Evolutionary conservation across 2,888 invertebrate genomes (phyloP), one percentile per base, ranked within the genome.

Genomic region (Girardia tigrina): DNA sequence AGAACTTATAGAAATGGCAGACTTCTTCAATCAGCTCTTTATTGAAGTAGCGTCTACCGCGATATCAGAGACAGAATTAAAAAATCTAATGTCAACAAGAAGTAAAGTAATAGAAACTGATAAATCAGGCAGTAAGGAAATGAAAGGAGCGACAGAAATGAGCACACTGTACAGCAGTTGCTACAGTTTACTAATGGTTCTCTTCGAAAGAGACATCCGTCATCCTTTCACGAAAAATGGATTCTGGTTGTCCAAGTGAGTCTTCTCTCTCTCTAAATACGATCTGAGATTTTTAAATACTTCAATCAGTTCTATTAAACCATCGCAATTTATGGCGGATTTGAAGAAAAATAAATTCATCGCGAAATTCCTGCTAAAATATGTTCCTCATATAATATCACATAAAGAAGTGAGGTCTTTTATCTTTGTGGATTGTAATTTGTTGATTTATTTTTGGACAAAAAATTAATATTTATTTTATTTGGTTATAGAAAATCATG

Each of bases 301-400:
- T 23, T 70, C 70, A 70, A 26, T 70, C n/a, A 28, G 71, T 26
- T 71, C 71, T 6, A n/a, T n/a, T 14, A 89, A 92, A 79, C 89
- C 92, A 29, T 89, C 90, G 26, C 88, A 89, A 75, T 92, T 98
- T 84, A 88, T 97, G 83, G 88, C 89, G 73, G 97, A 98, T 81
- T 86, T 97, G 78, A 94, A 95, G 81, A 93, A 92, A 84, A 91
- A 91, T 0, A 90, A 90, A 83, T 89, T 90, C 78, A 89, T 90
- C 26, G 90, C 91, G 0, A 89, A 90, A 86, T 87, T 91, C 28
- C 86, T 98, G 28, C 87, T 98, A 79, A 91, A 91, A 80, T 92
- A 91, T 83, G 91, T 95, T 86, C 97, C 97, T 0, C 97, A 97
- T 82, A 91, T 97, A 82, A 90, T 98, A 80, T 92, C 94, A 0